Conservation (phyloP, 2,113 vertebrate genomes). For the Gnathonemus longibarbis region DNA sequence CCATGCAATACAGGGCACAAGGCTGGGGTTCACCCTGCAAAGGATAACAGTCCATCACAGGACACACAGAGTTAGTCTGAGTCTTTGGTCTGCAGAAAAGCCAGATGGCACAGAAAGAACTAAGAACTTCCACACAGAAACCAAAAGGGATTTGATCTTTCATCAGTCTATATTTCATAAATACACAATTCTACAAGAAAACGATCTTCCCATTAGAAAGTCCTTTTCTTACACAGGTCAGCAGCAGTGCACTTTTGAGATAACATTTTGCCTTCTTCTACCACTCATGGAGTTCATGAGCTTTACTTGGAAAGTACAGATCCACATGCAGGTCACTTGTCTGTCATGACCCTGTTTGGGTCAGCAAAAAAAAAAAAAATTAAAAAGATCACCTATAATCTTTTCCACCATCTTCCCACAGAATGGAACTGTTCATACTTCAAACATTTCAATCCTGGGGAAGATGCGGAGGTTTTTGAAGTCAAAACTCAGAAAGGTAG, state of each 20-base stretch:
- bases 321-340: background rate
- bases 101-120: background rate
- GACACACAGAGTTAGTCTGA: background rate
- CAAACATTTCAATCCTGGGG: constrained; percentile 82
- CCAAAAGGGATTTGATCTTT: background rate
- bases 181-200: background rate
- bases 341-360: background rate
- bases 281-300: background rate
- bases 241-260: background rate
- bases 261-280: background rate
- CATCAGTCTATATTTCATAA: background rate
- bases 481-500: constrained; percentile 90
- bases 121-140: background rate
- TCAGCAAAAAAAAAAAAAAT: background rate
- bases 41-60: background rate
- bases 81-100: background rate
- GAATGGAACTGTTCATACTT: constrained; percentile 90
- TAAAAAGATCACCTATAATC: constrained; percentile 13
- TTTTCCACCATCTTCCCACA: constrained; percentile 41
- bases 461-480: constrained; percentile 78
- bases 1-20: background rate
- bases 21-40: background rate
- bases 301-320: background rate
- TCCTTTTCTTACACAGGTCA: background rate
- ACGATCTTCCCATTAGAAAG: background rate